Evolutionary conservation across 2,113 vertebrate species (phyloP).

Genomic region (Spilogale gracilis): DNA sequence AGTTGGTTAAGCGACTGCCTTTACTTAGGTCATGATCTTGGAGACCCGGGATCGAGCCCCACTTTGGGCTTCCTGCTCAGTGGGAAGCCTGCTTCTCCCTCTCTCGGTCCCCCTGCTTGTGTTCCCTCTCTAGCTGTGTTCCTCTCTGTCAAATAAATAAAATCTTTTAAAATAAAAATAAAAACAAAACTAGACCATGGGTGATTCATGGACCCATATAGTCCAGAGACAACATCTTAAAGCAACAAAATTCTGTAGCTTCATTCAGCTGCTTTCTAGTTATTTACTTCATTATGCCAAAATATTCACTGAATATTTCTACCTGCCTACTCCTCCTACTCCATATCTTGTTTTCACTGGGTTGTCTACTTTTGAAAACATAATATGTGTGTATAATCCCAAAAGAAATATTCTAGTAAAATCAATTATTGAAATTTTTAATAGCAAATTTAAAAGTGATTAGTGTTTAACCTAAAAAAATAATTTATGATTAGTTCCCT

Average conservation of each 20-base stretch:
- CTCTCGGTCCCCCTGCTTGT: too few species aligned
- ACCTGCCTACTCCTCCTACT: background rate
- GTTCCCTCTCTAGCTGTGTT: too few species aligned
- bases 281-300: background rate
- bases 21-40: too few species aligned
- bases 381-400: background rate
- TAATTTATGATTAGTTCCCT: background rate
- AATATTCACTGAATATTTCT: background rate
- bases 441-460: background rate
- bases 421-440: background rate
- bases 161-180: background rate
- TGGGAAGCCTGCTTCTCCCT: too few species aligned
- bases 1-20: too few species aligned
- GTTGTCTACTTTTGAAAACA: background rate
- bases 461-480: background rate
- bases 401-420: conserved; percentile 29
- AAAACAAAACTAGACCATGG: background rate
- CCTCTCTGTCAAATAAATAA: too few species aligned
- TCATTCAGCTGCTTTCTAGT: background rate
- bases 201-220: background rate
- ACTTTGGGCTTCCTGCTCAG: too few species aligned
- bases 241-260: background rate
- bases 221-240: background rate
- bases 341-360: background rate
- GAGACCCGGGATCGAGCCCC: too few species aligned